Evolutionary conservation across 2,113 vertebrate genomes (phyloP), one percentile per base, ranked within the genome.

Genomic region (Actinemys pallida): DNA sequence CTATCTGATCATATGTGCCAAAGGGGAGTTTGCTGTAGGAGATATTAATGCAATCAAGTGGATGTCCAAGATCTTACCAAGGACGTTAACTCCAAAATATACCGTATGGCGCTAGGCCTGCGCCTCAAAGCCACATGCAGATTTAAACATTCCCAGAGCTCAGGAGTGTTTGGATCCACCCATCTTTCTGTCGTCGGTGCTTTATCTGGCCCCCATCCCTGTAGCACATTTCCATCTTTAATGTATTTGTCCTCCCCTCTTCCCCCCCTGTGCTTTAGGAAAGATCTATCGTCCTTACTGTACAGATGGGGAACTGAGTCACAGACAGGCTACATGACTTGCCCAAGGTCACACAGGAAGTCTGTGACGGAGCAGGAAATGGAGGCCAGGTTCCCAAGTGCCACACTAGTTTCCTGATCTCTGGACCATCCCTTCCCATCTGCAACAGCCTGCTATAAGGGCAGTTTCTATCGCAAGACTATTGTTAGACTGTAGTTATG

Each of bases 371-470:
- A 57, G 56, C 56, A 57, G 56, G 78, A 65, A 14, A 8, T 22
- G 25, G 17, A 84, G 35, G 5, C 8, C 1, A 0, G 4, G n/a
- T 57, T 52, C 29, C 20, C n/a, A 47, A 88, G 17, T 14, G 10
- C 78, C 16, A 29, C 8, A 72, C 17, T 75, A 91, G 47, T 0
- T 1, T 27, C 56, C 83, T 90, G 84, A 53, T 88, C 47, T 80
- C 8, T 7, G 72, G 29, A 1, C 78, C 84, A 8, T 31, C 42
- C 82, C 47, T 92, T 56, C 27, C 42, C 12, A 56, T 83, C 13
- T 79, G 42, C 53, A 54, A 22, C 7, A 54, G 53, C 53, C 53
- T 54, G 53, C 53, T 54, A 54, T 54, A 54, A 54, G 8, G 56
- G 56, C 25, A 57, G 56, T 57, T 57, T 10, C 10, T 57, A 27